phyloP scores from a whole-genome alignment of 2,797 vertebrate species.

The Enteromius viviparus region DNA sequence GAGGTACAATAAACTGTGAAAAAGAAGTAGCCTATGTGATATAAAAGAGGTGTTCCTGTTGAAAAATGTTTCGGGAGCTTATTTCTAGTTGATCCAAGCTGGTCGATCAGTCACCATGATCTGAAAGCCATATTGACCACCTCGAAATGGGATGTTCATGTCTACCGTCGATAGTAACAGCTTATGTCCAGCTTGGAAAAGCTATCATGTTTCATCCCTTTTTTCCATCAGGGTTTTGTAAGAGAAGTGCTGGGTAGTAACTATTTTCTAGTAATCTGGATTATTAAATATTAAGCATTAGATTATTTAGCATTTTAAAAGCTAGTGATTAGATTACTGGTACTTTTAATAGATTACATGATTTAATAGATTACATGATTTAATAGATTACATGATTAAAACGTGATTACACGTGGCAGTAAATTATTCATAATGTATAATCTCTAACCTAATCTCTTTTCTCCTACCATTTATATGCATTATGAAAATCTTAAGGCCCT shows the following conservation, averaged over 20 bases:
- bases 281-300: neutral
- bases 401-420: neutral
- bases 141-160: neutral
- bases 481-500: neutral
- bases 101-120: neutral
- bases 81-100: neutral
- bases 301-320: neutral
- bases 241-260: neutral
- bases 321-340: neutral
- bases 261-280: neutral
- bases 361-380: too few species aligned
- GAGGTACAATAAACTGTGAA: constrained; percentile 27
- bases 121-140: neutral
- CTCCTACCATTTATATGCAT: neutral
- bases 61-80: neutral
- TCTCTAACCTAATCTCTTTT: neutral
- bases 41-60: neutral
- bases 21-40: neutral
- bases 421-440: neutral
- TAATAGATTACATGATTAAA: neutral
- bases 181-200: neutral
- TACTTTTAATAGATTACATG: neutral
- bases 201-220: neutral
- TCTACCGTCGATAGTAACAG: neutral
- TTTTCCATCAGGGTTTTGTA: constrained; percentile 10